phyloP scores from a whole-genome alignment of 2,888 invertebrate species.

The Netelia melanura region DNA sequence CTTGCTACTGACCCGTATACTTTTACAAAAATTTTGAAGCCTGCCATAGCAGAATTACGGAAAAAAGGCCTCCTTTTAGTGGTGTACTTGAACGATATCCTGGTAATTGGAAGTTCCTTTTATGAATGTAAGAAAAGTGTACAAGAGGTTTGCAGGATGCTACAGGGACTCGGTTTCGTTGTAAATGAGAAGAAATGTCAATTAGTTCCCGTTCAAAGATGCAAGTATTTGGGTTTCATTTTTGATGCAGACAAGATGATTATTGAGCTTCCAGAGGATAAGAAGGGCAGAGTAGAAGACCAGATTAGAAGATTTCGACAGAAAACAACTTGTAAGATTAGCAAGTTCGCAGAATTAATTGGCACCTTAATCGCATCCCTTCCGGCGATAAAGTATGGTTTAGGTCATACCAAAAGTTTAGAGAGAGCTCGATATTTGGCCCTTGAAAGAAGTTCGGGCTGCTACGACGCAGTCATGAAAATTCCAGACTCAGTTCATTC shows the following conservation, averaged over 20 bases:
- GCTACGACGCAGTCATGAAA: slow-evolving; percentile 47
- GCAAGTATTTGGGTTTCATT: slow-evolving; percentile 52
- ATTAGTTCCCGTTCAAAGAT: not conserved
- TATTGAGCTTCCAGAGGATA: slow-evolving; percentile 40
- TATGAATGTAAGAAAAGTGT: slow-evolving; percentile 24
- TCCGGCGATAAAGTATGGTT: slow-evolving; percentile 58
- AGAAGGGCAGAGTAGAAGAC: slow-evolving; percentile 30
- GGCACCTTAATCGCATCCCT: slow-evolving; percentile 56
- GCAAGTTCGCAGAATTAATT: slow-evolving; percentile 62
- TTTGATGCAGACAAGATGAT: slow-evolving; percentile 42
- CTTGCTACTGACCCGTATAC: slow-evolving; percentile 28
- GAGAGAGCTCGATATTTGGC: slow-evolving; percentile 56
- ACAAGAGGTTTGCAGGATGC: not conserved
- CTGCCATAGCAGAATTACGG: slow-evolving; percentile 39
- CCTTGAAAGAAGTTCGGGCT: slow-evolving; percentile 30
- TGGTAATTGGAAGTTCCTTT: slow-evolving; percentile 49
- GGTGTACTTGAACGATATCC: slow-evolving; percentile 56
- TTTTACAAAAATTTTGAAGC: slow-evolving; percentile 61
- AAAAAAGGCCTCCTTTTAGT: slow-evolving; percentile 39
- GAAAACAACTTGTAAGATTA: slow-evolving; percentile 48
- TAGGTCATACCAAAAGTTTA: slow-evolving; percentile 48
- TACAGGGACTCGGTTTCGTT: slow-evolving; percentile 38
- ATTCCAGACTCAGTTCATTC: slow-evolving; percentile 1
- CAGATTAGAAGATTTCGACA: slow-evolving; percentile 30
- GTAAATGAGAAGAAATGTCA: slow-evolving; percentile 40